Evolutionary conservation across 2,113 vertebrate genomes (phyloP).

Genomic region (Corythornis cristatus): DNA sequence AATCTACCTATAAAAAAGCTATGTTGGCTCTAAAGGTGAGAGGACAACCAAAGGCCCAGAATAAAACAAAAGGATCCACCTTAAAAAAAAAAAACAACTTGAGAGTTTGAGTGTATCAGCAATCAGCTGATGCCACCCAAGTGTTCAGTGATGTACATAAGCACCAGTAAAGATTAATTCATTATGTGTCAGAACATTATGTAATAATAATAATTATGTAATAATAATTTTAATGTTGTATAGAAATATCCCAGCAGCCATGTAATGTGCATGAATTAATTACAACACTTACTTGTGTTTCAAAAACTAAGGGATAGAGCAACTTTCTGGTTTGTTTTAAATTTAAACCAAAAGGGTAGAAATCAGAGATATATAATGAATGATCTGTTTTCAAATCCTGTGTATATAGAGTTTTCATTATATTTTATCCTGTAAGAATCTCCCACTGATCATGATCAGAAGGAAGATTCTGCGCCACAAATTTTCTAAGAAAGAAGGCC

Average conservation of each 20-base stretch:
- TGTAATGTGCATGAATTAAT: slow-evolving; percentile 38
- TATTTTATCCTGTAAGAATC: neutral
- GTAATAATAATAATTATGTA: neutral
- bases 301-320: neutral
- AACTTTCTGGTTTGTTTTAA: slow-evolving; percentile 3
- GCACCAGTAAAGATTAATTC: slow-evolving; percentile 19
- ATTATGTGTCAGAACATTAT: slow-evolving; percentile 52
- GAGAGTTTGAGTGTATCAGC: neutral
- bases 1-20: neutral
- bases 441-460: neutral
- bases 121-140: slow-evolving; percentile 60
- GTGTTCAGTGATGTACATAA: neutral
- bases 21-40: neutral
- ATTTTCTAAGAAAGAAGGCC: neutral
- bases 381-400: neutral
- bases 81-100: neutral
- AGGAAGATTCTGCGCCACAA: neutral
- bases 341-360: neutral
- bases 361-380: neutral
- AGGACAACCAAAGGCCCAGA: neutral
- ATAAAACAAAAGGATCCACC: neutral
- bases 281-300: slow-evolving; percentile 16
- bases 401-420: neutral
- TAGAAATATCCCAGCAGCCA: slow-evolving; percentile 35
- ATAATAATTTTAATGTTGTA: slow-evolving; percentile 23